Base-by-base conservation (phyloP, 2,888 invertebrate species). In the Lasioglossum vierecki region DNA sequence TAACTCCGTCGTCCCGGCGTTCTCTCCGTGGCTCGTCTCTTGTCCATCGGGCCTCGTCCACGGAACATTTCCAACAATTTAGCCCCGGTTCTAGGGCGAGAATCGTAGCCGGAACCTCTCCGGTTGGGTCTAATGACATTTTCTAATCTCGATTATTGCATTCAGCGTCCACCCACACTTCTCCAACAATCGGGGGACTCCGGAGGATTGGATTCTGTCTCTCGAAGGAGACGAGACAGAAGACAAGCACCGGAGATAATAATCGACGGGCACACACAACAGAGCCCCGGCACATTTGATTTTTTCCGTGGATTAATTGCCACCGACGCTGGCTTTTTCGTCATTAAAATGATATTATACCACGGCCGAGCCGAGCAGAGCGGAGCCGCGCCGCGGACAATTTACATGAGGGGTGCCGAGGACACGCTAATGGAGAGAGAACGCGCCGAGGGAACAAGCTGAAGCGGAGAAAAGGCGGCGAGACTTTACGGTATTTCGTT, bases 331-430 rank as follows among this genome's bases (percentile, higher is more conserved):
- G 84, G 88, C 84, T 91, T 92, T 93, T 91, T 93, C 92, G 92
- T 93, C 93, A 94, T 94, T 94, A 94, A 92, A 93, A 94, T 92
- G 92, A 93, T 94, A 93, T 94, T 94, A 93, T 93, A 92, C 91
- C 87, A n/a, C 53, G 80, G 89, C 89, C 88, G 88, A 26, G 93
- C 91, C 89, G 86, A 53, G 53, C 53, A 0, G 22, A 53, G 53
- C 53, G 22, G 53, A n/a, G 53, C 53, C 77, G 86, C 63, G 63
- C 35, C 18, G 89, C 90, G 91, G 91, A 92, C 92, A 92, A 94
- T 94, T 93, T 93, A 92, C 91, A 93, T 91, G 93, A 85, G 84
- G 82, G 88, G 84, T 83, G 71, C 80, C 77, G 73, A 79, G 84
- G 85, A 77, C 74, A 53, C 70, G 77, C 35, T 89, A 79, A 86